Percentiles rank a stretch among this genome's conserved stretches.
Conservation (phyloP, 2,797 vertebrate genomes). For the Molothrus aeneus region DNA sequence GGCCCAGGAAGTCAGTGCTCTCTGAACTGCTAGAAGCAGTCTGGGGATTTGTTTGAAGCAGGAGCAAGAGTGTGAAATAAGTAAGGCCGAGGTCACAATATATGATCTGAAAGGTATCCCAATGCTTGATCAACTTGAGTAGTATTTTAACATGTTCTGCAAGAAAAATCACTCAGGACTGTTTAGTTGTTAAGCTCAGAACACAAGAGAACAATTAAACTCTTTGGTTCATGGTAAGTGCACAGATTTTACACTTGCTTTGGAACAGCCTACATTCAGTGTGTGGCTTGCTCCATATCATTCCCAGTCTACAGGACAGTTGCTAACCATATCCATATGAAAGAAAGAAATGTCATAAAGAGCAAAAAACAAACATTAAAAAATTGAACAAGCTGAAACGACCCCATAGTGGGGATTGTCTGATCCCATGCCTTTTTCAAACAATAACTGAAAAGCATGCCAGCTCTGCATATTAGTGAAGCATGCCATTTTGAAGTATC, state of each 20-base stretch:
- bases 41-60: background rate
- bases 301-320: background rate
- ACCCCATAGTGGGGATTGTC: background rate
- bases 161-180: background rate
- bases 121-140: background rate
- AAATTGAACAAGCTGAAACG: background rate
- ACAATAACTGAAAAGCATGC: background rate
- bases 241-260: background rate
- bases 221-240: background rate
- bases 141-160: background rate
- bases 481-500: background rate
- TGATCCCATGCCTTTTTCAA: background rate
- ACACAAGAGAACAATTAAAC: background rate
- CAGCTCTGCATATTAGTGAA: background rate
- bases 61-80: background rate
- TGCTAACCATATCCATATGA: background rate
- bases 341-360: background rate
- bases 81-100: background rate
- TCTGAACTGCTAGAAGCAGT: background rate
- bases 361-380: background rate
- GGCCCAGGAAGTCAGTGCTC: background rate
- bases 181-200: background rate
- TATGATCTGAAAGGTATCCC: background rate
- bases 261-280: background rate
- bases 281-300: background rate